A percentile compares a stretch with the other conserved stretches of the same genome.
Conservation (phyloP, 2,888 invertebrate species). For the Idaea biselata region DNA sequence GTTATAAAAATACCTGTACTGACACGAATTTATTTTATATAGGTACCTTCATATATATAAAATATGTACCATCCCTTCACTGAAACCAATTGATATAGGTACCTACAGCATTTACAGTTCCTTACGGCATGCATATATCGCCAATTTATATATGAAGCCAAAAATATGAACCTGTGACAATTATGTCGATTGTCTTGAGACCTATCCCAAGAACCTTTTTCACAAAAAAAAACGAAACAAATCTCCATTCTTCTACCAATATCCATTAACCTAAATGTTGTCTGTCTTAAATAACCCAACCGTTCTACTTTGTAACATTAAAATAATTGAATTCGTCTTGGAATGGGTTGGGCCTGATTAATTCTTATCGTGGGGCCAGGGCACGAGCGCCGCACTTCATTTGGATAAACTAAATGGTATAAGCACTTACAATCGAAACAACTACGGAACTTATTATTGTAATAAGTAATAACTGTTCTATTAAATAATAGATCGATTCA, state of each 20-base stretch:
- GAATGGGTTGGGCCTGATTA: constrained; percentile 34
- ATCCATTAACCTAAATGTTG: constrained; percentile 35
- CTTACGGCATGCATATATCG: no score
- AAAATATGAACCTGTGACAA: not conserved
- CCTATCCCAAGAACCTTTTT: constrained; percentile 6
- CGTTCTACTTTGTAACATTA: constrained; percentile 35
- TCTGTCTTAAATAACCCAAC: constrained; percentile 34
- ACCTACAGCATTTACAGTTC: no score
- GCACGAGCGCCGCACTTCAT: constrained; percentile 25
- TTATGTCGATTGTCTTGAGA: not conserved
- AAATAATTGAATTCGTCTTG: constrained; percentile 35
- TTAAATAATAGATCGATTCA: not conserved
- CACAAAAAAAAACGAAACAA: constrained; percentile 24
- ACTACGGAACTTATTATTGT: not conserved
- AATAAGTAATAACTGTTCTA: not conserved
- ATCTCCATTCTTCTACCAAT: constrained; percentile 30
- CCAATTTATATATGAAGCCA: not conserved
- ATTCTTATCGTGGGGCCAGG: constrained; percentile 30
- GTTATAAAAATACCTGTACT: no score
- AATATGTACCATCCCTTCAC: no score
- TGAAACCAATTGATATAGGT: no score
- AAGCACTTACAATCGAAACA: constrained; percentile 4
- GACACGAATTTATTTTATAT: no score
- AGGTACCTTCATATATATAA: no score
- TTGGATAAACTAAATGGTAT: constrained; percentile 26